Evolutionary conservation across 2,888 invertebrate species (phyloP).

Genomic region (Cremastobaeus sp.): DNA sequence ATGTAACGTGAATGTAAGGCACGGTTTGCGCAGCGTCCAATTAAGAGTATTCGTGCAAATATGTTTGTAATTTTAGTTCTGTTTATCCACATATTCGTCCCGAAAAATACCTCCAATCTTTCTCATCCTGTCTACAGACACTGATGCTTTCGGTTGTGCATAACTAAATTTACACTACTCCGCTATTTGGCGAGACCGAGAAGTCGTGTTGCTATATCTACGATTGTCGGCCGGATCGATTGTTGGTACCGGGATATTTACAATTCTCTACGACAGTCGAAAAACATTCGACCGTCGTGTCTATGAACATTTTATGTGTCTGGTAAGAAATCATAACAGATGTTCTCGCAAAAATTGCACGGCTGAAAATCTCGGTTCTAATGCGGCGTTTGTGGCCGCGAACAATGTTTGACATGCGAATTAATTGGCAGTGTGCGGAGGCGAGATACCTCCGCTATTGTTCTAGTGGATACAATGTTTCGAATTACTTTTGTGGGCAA

Average conservation of each 20-base stretch:
- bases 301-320: no score
- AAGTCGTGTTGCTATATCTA: slow-evolving; percentile 43
- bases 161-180: slow-evolving; percentile 36
- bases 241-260: slow-evolving; percentile 52
- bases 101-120: slow-evolving; percentile 36
- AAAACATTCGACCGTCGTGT: slow-evolving; percentile 24
- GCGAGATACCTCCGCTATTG: slow-evolving; percentile 48
- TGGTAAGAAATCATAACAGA: no score
- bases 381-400: no score
- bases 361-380: no score
- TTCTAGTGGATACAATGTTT: slow-evolving; percentile 53
- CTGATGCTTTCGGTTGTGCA: slow-evolving; percentile 31
- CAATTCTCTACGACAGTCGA: slow-evolving; percentile 27
- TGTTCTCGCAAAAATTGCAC: no score
- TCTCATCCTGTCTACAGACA: slow-evolving; percentile 8
- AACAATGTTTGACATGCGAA: no score
- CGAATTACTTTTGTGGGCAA: slow-evolving; percentile 53
- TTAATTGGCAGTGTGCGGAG: no score
- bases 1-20: slow-evolving; percentile 4
- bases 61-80: slow-evolving; percentile 38
- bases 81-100: slow-evolving; percentile 37
- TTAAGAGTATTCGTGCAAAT: slow-evolving; percentile 47
- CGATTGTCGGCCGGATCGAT: slow-evolving; percentile 42
- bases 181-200: slow-evolving; percentile 22
- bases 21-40: slow-evolving; percentile 40